Base-by-base conservation (phyloP, 53 echinoderm and acorn worm genomes). In the Mesocentrotus franciscanus region DNA sequence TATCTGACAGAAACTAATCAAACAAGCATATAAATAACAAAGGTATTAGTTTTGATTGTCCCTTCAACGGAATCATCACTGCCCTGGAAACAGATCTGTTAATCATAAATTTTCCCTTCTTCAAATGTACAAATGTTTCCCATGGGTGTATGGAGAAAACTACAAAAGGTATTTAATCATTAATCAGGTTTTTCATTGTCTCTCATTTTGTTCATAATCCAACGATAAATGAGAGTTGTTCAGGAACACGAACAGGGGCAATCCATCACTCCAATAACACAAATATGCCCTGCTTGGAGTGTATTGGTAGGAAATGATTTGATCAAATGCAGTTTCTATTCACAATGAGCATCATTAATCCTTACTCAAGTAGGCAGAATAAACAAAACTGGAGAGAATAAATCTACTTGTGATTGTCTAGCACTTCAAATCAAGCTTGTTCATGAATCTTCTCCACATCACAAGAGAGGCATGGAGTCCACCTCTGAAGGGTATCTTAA, bases 271-370 rank as follows among this genome's bases (percentile, higher is more conserved):
- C 64, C 61, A 87, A 56, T 57, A 61, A 36, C 61, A 66, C 91
- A 91, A 62, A 62, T 91, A 64, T 62, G 66, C 91, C 32, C 30
- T 66, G 64, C 34, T 91, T 91, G 62, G 66, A 91, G 91, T 91
- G 91, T 36, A 91, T 62, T 91, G 91, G 68, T 91, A 91, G 91
- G 91, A 91, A 91, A 92, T 92, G 92, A 91, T 91, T 91, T 68
- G 91, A 92, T 92, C 92, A 92, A 72, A 92, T 92, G 74, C 68
- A 92, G 92, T 92, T 92, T 92, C 92, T 74, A 92, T 92, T 92
- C 92, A 71, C 56, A 34, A 64, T 22, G 66, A 74, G 92, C n/a
- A 92, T 92, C 92, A 92, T 92, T 92, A 92, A 92, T 92, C 74
- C 92, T 92, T 42, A 4, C 29, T 92, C 92, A 74, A 92, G 92